These are phyloP conservation scores for Drosophila phalerata DNA, from an alignment of 2,888 invertebrate species.

Conservation along the genomic window DNA sequence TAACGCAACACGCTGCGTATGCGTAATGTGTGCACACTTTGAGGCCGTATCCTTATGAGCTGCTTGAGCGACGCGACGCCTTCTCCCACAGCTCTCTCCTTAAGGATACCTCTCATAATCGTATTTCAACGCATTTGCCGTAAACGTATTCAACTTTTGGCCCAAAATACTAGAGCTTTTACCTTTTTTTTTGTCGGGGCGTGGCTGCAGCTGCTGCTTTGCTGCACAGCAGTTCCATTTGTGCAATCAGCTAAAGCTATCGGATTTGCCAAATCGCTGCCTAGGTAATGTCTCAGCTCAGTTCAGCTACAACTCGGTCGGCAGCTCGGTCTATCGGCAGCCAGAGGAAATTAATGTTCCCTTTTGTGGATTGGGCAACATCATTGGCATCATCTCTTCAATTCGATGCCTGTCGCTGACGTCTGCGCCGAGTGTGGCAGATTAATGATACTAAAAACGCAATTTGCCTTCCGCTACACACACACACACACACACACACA, in stretches of 20 bases:
- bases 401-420: constrained; percentile 67
- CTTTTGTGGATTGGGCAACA: constrained; percentile 63
- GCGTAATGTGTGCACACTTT: constrained; percentile 57
- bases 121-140: constrained; percentile 36
- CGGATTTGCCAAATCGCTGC: constrained; percentile 54
- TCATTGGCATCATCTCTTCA: constrained; percentile 18
- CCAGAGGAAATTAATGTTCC: constrained; percentile 84
- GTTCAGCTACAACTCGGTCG: neutral
- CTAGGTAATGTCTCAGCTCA: constrained; percentile 47
- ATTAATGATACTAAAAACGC: constrained; percentile 76
- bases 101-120: constrained; percentile 44
- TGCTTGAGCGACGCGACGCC: constrained; percentile 14
- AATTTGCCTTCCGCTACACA: constrained; percentile 51
- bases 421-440: constrained; percentile 70
- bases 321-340: constrained; percentile 42
- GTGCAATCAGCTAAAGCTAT: constrained; percentile 75
- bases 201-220: constrained; percentile 19
- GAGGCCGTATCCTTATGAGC: constrained; percentile 33
- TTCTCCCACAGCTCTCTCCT: neutral
- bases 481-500: constrained; percentile 22
- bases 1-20: constrained; percentile 71
- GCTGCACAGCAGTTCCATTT: constrained; percentile 57
- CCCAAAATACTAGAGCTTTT: constrained; percentile 30
- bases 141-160: constrained; percentile 44
- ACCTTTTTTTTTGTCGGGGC: neutral